Evolutionary conservation across 2,113 vertebrate genomes (phyloP).

Genomic region (Melanocharis versteri): DNA sequence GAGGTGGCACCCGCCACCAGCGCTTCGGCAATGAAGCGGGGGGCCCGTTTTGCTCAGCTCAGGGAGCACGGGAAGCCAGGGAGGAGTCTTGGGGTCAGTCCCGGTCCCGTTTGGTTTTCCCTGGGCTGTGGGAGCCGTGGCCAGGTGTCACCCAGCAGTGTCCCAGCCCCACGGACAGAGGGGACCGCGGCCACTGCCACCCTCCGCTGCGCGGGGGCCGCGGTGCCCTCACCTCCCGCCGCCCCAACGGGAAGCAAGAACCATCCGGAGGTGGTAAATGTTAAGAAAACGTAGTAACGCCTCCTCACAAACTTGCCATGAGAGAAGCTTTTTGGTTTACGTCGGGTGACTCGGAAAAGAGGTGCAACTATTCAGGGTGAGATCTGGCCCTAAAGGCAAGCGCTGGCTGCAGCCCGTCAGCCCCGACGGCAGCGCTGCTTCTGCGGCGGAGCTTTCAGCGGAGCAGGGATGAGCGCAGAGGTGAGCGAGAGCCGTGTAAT

Average conservation of each 20-base stretch:
- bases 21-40: not conserved
- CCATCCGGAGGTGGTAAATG: not conserved
- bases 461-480: not conserved
- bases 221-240: not conserved
- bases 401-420: fast-evolving
- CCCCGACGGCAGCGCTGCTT: not conserved
- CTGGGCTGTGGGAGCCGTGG: not conserved
- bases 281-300: not conserved
- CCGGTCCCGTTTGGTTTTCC: not conserved
- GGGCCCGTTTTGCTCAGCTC: not conserved
- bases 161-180: not conserved
- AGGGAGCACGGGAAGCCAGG: not conserved
- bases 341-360: not conserved
- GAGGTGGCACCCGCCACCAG: not conserved
- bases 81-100: not conserved
- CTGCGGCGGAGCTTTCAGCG: not conserved
- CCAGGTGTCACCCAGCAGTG: not conserved
- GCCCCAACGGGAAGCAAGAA: not conserved
- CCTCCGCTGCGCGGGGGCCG: not conserved
- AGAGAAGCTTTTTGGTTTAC: not conserved
- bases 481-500: not conserved
- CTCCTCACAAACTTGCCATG: not conserved
- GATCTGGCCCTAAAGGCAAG: not conserved
- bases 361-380: not conserved
- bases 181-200: fast-evolving